Evolutionary conservation across 2,797 vertebrate species (phyloP).

Genomic region (Botia almorhae): DNA sequence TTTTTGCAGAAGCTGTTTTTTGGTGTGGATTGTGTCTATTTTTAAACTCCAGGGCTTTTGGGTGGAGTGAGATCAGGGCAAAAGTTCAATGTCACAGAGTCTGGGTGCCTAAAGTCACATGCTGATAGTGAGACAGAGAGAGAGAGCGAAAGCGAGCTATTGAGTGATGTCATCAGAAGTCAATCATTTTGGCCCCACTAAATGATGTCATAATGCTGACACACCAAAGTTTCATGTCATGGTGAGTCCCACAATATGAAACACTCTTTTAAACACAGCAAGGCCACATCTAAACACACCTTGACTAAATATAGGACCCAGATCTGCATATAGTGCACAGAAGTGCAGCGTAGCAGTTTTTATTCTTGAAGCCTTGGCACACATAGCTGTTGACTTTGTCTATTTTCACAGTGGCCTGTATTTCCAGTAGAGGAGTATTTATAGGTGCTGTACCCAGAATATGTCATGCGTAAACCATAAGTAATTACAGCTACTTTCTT

Average conservation of each 20-base stretch:
- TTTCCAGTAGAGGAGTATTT: slow-evolving; percentile 70
- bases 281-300: slow-evolving; percentile 47
- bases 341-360: slow-evolving; percentile 73
- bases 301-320: slow-evolving; percentile 43
- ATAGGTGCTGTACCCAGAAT: slow-evolving; percentile 74
- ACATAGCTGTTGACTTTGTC: slow-evolving; percentile 78
- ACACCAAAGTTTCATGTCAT: slow-evolving; percentile 29
- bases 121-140: neutral
- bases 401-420: slow-evolving; percentile 50
- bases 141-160: neutral
- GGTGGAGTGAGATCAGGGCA: slow-evolving; percentile 65
- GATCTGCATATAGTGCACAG: slow-evolving; percentile 38
- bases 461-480: slow-evolving; percentile 79
- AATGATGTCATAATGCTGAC: slow-evolving; percentile 8
- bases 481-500: slow-evolving; percentile 73
- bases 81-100: slow-evolving; percentile 67
- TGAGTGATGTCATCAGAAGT: neutral
- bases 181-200: neutral
- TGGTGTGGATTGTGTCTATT: slow-evolving; percentile 67
- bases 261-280: slow-evolving; percentile 22
- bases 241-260: neutral
- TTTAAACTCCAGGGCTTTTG: slow-evolving; percentile 67
- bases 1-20: slow-evolving; percentile 45
- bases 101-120: slow-evolving; percentile 17
- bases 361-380: slow-evolving; percentile 68